Base-by-base conservation (phyloP, 2,113 vertebrate species). In the Dipodomys spectabilis region DNA sequence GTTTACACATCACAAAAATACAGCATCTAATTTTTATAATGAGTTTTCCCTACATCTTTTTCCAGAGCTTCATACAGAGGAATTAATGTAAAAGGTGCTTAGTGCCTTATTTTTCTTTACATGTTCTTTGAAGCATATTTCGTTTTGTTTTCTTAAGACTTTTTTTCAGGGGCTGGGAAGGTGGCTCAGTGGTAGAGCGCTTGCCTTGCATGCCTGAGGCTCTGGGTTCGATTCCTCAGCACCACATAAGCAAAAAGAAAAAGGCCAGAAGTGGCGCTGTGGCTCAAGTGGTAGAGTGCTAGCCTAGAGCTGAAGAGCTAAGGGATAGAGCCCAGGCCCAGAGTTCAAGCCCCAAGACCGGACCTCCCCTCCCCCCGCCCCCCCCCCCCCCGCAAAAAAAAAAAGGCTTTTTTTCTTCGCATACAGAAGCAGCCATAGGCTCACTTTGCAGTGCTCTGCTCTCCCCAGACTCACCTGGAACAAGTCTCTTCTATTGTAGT, bases 31-130 rank as follows among this genome's bases (percentile, higher is more conserved):
- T 68, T 82, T 95, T 75, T 69, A 7, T 62, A 44, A 32, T 44
- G 68, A 10, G 22, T 89, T 90, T 93, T 91, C 23, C 28, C 89
- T 91, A 90, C 20, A 19, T 86, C 65, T 82, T 60, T 91, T 73
- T 32, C 27, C 27, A 86, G 62, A 60, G 75, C 84, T 85, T 88
- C 53, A 84, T 80, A 68, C 65, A 25, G 30, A 82, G 9, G 53
- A 87, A 82, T 87, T 69, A 71, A 74, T 89, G 16, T 72, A 73
- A 86, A 83, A 72, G 60, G 69, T 84, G 27, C 44, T 75, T 11
- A 10, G 73, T 73, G 65, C 28, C 79, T 89, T 88, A 20, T 73
- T 9, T 77, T 64, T 13, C 49, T 68, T 79, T 74, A 64, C 86
- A 82, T 89, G 60, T 68, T 93, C 28, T 74, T 77, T 3, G 20